Evolutionary conservation across 2,888 invertebrate genomes (phyloP), one percentile per base, ranked within the genome.

Genomic region (Harpalus rufipes): DNA sequence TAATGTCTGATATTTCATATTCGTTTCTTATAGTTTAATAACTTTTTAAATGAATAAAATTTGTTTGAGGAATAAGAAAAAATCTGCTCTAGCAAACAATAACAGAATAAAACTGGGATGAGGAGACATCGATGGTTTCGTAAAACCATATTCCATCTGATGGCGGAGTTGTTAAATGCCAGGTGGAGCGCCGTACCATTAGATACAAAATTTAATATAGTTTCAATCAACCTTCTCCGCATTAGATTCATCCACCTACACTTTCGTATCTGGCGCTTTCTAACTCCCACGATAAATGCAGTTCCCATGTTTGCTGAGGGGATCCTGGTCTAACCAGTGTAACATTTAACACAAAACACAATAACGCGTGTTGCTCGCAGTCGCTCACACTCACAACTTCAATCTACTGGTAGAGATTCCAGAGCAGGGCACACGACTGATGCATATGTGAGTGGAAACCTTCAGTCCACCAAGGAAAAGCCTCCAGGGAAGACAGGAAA

Each of bases 301-400:
- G 39, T 72, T 72, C 68, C 68, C 68, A 72, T 72, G 68, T 72
- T 72, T n/a, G 68, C 32, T 39, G 39, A 72, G 41, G 68, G 68
- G 41, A 32, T 3, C 21, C 21, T 21, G 16, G 41, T 32, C 14
- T 32, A 65, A 65, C 68, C 16, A 39, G 68, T 72, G 68, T 72
- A 39, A 72, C 41, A 72, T n/a, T 72, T 72, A 65, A 72, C 68
- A 41, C 68, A 41, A 7, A 41, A 72, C 68, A 72, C 68, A 72
- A 72, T 72, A 72, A 72, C 68, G 41, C 68, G 39, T 72, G 68
- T 72, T 7, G 25, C 63, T 21, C 21, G 21, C 21, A 21, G 21
- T 21, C 21, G 21, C 21, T 21, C 21, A 21, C 21, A 3, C 21
- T 21, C 21, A 21, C 21, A 3, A 21, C 21, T 21, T 63, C 59